A percentile compares a stretch with the other conserved stretches of the same genome.
phyloP scores from a whole-genome alignment of 2,113 vertebrate species.

The Ariopsis seemanni region DNA sequence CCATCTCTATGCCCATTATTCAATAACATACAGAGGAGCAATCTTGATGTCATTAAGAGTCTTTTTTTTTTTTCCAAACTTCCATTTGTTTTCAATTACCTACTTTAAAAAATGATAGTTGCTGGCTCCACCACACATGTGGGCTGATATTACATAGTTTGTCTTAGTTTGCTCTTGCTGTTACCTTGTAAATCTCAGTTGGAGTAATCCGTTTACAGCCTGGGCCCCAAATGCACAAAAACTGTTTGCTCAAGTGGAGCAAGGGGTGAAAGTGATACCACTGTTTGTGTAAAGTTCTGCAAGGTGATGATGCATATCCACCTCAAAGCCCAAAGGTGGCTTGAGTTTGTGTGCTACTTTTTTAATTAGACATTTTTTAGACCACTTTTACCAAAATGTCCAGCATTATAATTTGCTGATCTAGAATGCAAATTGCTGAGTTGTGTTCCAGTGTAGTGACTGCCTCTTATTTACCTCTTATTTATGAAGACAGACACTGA shows the following conservation, averaged over 20 bases:
- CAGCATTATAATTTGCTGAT: not conserved
- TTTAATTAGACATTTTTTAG: constrained; percentile 7
- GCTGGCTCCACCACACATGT: constrained; percentile 34
- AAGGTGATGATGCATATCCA: not conserved
- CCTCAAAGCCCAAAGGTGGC: not conserved
- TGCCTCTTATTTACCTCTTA: constrained; percentile 1
- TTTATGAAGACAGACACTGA: not conserved
- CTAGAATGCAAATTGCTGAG: constrained; percentile 2
- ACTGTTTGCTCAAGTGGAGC: constrained; percentile 39
- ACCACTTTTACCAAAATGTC: not conserved
- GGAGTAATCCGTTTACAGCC: constrained; percentile 57
- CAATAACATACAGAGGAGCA: constrained; percentile 49
- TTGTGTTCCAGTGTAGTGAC: not conserved
- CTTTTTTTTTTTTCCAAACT: constrained; percentile 51
- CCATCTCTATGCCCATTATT: constrained; percentile 58
- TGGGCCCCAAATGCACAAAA: constrained; percentile 34
- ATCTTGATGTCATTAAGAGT: constrained; percentile 53
- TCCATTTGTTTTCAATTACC: constrained; percentile 65
- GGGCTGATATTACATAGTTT: constrained; percentile 51
- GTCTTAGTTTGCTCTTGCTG: constrained; percentile 51
- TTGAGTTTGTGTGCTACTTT: not conserved
- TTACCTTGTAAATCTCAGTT: constrained; percentile 56
- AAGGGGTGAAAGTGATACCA: constrained; percentile 43
- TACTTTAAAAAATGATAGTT: constrained; percentile 44
- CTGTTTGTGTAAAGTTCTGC: constrained; percentile 37